Percentiles rank a stretch among this genome's conserved stretches.
Evolutionary conservation across 2,797 vertebrate genomes (phyloP).

Genomic region (Enteromius fasciolatus): DNA sequence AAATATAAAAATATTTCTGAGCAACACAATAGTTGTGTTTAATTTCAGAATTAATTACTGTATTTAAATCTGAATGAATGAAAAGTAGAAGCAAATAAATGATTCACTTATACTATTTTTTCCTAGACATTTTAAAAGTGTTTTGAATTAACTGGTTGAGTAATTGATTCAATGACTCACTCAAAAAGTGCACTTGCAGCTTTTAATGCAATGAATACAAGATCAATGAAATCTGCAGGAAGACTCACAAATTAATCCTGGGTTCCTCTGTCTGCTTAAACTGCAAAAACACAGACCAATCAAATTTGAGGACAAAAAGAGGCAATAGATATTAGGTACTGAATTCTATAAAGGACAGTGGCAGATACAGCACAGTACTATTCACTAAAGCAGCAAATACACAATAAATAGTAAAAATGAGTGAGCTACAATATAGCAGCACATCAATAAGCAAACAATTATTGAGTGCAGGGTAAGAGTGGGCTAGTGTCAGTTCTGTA

Average conservation of each 20-base stretch:
- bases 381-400: slow-evolving; percentile 8
- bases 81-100: neutral
- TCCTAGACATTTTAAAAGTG: neutral
- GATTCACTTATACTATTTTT: neutral
- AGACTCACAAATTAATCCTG: neutral
- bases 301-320: neutral
- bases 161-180: neutral
- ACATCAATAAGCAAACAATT: neutral
- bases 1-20: neutral
- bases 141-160: neutral
- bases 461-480: neutral
- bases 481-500: neutral
- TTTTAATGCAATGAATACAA: too few species aligned
- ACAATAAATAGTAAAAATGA: neutral
- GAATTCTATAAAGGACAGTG: neutral
- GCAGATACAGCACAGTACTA: neutral
- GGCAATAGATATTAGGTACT: neutral
- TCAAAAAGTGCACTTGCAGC: neutral
- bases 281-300: neutral
- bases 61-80: neutral
- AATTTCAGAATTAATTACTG: neutral
- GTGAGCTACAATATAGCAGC: slow-evolving; percentile 2
- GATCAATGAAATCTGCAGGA: neutral
- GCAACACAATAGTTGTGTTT: neutral
- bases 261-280: neutral